These are phyloP conservation scores for Tenthredo scrophulariae DNA, from an alignment of 2,888 invertebrate species.

Conservation along the genomic window DNA sequence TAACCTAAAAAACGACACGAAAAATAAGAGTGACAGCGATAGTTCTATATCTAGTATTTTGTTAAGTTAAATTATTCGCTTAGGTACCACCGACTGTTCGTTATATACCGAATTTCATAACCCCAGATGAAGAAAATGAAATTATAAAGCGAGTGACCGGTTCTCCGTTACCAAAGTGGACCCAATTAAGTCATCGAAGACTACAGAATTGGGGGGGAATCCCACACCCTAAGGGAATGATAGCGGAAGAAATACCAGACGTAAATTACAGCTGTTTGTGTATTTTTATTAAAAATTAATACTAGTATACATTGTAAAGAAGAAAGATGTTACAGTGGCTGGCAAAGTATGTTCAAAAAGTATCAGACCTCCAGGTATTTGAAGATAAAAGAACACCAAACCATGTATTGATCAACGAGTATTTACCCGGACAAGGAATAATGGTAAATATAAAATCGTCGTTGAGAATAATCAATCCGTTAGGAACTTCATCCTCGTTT, in stretches of 20 bases:
- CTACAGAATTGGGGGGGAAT: constrained; percentile 99
- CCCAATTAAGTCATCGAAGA: constrained; percentile 92
- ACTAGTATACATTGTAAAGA: constrained; percentile 5
- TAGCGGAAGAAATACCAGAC: constrained; percentile 91
- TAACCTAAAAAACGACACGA: neutral
- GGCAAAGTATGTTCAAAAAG: constrained; percentile 84
- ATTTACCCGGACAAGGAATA: constrained; percentile 95
- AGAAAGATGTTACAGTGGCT: constrained; percentile 84
- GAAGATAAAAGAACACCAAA: constrained; percentile 87
- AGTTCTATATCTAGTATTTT: neutral
- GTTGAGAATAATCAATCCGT: constrained; percentile 5
- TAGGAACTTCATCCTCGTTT: neutral
- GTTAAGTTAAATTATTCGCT: constrained; percentile 30
- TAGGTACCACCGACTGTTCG: constrained; percentile 82
- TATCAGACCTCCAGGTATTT: constrained; percentile 86
- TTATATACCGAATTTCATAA: constrained; percentile 94
- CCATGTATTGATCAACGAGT: constrained; percentile 97
- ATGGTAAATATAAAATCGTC: constrained; percentile 82
- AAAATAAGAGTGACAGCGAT: neutral
- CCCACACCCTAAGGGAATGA: constrained; percentile 96
- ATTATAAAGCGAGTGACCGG: constrained; percentile 88
- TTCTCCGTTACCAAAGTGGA: constrained; percentile 97
- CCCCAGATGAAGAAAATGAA: constrained; percentile 84
- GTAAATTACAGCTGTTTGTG: constrained; percentile 63
- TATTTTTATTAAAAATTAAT: neutral